Evolutionary conservation across 2,888 invertebrate genomes (phyloP).

Genomic region (Pelosia muscerda): DNA sequence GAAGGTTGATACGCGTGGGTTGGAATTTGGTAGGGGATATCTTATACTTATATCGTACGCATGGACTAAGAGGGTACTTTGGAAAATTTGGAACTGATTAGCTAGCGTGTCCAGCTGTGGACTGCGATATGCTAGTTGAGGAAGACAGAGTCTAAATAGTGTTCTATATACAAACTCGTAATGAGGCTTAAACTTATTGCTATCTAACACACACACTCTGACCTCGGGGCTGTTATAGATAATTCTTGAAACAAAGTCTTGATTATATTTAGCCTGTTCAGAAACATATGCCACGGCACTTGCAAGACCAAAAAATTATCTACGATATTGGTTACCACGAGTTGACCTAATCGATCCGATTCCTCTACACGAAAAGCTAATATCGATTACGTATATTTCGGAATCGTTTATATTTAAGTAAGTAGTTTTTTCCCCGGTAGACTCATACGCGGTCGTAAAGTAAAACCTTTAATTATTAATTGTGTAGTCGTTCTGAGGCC

Average conservation of each 20-base stretch:
- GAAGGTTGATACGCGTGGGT: too few species aligned
- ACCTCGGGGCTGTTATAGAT: background rate
- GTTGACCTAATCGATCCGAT: background rate
- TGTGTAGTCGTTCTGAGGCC: conserved; percentile 31
- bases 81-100: too few species aligned
- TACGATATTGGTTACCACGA: too few species aligned
- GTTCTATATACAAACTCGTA: too few species aligned
- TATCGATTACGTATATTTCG: conserved; percentile 27
- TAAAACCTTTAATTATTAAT: conserved; percentile 51
- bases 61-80: too few species aligned
- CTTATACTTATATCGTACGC: background rate
- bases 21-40: background rate
- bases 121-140: too few species aligned
- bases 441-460: conserved; percentile 49
- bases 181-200: too few species aligned
- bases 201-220: background rate
- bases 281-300: background rate
- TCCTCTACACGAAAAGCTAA: background rate
- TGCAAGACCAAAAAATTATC: background rate
- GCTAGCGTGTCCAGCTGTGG: too few species aligned
- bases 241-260: background rate
- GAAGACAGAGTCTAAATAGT: too few species aligned
- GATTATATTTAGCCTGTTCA: background rate
- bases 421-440: conserved; percentile 29
- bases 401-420: conserved; percentile 29